Percentiles rank a stretch among this genome's conserved stretches.
phyloP scores from a whole-genome alignment of 2,113 vertebrate genomes.

The Picathartes gymnocephalus region DNA sequence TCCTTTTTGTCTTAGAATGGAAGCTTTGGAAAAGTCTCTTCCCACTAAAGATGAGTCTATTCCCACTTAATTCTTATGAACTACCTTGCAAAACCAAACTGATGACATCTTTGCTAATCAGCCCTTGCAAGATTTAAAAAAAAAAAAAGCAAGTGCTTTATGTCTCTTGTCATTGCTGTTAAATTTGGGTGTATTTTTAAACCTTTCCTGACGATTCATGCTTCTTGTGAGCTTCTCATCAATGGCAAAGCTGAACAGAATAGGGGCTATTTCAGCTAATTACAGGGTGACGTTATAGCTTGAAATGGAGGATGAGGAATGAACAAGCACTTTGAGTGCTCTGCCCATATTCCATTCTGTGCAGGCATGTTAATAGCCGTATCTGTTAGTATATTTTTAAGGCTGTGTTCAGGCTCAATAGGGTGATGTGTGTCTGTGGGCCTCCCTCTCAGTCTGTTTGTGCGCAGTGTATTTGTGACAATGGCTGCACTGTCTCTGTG shows the following conservation, averaged over 20 bases:
- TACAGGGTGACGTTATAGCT: slow-evolving; percentile 7
- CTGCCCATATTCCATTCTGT: neutral
- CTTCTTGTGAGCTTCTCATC: slow-evolving; percentile 12
- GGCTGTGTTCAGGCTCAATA: neutral
- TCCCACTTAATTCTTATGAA: neutral
- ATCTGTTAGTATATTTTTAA: slow-evolving; percentile 31
- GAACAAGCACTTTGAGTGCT: slow-evolving; percentile 13
- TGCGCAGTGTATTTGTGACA: slow-evolving; percentile 25
- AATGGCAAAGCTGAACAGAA: neutral
- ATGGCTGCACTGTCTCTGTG: slow-evolving; percentile 51
- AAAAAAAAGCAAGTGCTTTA: neutral
- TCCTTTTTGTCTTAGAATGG: neutral
- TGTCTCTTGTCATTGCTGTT: neutral
- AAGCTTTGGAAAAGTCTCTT: neutral
- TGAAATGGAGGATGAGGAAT: slow-evolving; percentile 17
- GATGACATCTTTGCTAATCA: neutral
- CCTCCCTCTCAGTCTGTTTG: slow-evolving; percentile 19
- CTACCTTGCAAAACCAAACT: neutral
- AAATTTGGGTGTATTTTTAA: slow-evolving; percentile 37
- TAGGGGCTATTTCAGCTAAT: slow-evolving; percentile 43
- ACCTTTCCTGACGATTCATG: neutral
- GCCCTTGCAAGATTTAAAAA: neutral
- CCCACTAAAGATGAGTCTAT: neutral
- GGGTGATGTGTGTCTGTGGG: slow-evolving; percentile 25
- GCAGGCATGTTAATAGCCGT: neutral